A percentile compares a stretch with the other conserved stretches of the same genome.
Evolutionary conservation across 2,888 invertebrate genomes (phyloP).

Genomic region (Baronia brevicornis): DNA sequence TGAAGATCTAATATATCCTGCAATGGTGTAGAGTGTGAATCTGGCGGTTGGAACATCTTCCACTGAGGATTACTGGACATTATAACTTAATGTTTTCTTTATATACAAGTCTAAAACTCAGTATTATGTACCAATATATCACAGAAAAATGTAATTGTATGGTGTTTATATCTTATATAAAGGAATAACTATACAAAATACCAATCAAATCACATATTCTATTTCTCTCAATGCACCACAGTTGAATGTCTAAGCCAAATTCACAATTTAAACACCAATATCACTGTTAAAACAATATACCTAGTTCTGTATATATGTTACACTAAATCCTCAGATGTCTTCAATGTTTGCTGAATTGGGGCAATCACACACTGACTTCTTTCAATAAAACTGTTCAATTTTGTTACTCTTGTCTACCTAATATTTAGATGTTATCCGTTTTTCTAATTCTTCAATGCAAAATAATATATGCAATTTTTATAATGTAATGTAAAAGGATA

Average conservation of each 20-base stretch:
- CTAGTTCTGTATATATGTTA: constrained; percentile 66
- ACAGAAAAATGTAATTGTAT: constrained; percentile 63
- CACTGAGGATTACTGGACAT: constrained; percentile 92
- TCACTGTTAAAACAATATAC: constrained; percentile 59
- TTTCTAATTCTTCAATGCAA: constrained; percentile 55
- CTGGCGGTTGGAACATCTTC: constrained; percentile 93
- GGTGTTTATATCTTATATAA: constrained; percentile 44
- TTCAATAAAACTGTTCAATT: constrained; percentile 24
- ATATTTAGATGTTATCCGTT: constrained; percentile 25
- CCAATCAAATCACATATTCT: constrained; percentile 64
- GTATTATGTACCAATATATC: constrained; percentile 61
- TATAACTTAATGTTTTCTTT: constrained; percentile 55
- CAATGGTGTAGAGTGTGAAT: constrained; percentile 87
- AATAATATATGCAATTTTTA: constrained; percentile 20
- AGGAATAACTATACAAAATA: constrained; percentile 42
- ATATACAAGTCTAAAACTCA: constrained; percentile 62
- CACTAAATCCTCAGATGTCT: constrained; percentile 87
- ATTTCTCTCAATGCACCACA: constrained; percentile 52
- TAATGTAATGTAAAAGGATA: too few relatives aligned
- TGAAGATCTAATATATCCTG: constrained; percentile 87
- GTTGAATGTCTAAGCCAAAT: constrained; percentile 43
- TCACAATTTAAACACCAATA: constrained; percentile 56
- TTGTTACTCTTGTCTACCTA: constrained; percentile 45
- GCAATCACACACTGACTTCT: constrained; percentile 49
- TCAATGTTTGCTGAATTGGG: constrained; percentile 92